Conservation (phyloP, 1,140 invertebrate genomes). For the Ooceraea biroi region DNA sequence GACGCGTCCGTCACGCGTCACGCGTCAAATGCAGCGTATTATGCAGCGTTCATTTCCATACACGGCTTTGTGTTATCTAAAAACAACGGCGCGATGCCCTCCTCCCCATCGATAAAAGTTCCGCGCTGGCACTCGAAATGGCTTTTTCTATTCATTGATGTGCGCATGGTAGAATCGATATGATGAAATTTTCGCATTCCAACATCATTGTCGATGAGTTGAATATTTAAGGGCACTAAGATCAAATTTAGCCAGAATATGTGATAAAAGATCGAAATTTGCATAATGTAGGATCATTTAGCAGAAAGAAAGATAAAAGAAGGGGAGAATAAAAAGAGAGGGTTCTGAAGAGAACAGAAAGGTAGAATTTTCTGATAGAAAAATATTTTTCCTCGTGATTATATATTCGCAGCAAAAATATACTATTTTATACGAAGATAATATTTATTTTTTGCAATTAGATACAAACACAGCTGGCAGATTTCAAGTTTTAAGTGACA, state of each 20-base stretch:
- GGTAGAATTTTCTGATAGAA: background rate
- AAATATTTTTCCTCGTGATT: background rate
- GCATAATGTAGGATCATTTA: background rate
- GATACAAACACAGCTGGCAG: background rate
- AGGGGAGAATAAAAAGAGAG: background rate
- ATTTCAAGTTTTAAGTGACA: background rate
- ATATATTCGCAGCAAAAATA: background rate
- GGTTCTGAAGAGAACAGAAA: background rate
- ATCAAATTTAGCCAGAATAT: background rate
- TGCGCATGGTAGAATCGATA: background rate
- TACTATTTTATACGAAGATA: background rate
- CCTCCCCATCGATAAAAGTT: slow-evolving; percentile 58
- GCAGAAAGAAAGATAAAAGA: background rate
- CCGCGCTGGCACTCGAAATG: slow-evolving; percentile 9
- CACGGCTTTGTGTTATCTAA: slow-evolving; percentile 56
- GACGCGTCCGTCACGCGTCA: slow-evolving; percentile 73
- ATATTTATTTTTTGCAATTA: slow-evolving; percentile 28
- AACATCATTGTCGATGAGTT: background rate
- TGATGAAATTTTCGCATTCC: background rate
- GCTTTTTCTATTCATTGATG: slow-evolving; percentile 1
- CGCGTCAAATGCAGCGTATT: slow-evolving; percentile 68
- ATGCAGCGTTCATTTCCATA: slow-evolving; percentile 43
- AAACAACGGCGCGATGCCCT: slow-evolving; percentile 61
- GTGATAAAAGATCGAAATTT: slow-evolving; percentile 8
- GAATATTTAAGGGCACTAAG: background rate